These are phyloP conservation scores for Rhyzopertha dominica DNA, from an alignment of 1,140 invertebrate species.

Conservation along the genomic window DNA sequence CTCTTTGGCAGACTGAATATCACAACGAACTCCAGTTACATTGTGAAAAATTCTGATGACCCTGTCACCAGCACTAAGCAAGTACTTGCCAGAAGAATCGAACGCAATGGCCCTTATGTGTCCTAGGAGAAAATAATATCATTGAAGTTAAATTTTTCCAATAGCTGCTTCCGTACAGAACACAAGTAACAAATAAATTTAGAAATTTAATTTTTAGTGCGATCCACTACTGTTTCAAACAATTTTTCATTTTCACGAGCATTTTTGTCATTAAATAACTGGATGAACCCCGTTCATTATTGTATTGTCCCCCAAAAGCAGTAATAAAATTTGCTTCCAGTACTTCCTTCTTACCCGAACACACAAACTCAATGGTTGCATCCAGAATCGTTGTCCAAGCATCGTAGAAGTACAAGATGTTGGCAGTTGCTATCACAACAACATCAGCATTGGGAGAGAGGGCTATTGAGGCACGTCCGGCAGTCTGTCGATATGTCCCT, in stretches of 20 bases:
- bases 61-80: constrained; percentile 72
- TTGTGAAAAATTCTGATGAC: constrained; percentile 77
- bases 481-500: constrained; percentile 53
- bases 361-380: constrained; percentile 60
- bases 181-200: no score
- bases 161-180: no score
- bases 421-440: constrained; percentile 61
- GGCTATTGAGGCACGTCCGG: constrained; percentile 51
- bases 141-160: no score
- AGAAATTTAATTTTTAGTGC: no score
- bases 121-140: constrained; percentile 54
- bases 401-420: constrained; percentile 65
- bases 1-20: constrained; percentile 59
- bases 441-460: constrained; percentile 74
- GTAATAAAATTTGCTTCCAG: no score
- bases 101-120: constrained; percentile 64
- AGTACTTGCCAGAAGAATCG: constrained; percentile 65
- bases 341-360: constrained; percentile 51
- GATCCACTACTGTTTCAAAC: no score
- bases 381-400: constrained; percentile 59
- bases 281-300: no score
- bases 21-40: constrained; percentile 67
- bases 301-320: no score
- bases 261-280: no score
- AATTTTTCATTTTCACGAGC: no score